Evolutionary conservation across 2,113 vertebrate species (phyloP), one percentile per base, ranked within the genome.

Genomic region (Hirundichthys speculiger): DNA sequence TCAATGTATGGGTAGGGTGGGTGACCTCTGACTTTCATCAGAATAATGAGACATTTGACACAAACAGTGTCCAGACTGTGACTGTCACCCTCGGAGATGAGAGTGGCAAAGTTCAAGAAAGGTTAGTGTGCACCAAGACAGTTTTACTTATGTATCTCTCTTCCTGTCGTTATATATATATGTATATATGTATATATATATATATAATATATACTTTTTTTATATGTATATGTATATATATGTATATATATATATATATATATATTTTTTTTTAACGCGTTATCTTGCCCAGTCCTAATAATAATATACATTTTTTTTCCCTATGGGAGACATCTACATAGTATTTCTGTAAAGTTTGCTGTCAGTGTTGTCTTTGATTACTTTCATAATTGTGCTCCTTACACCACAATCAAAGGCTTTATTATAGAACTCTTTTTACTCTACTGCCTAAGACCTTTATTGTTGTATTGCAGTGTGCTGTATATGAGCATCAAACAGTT

Each of bases 1-100:
- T 94, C 27, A 94, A 90, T 20, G 94, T 99, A 58, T 99, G 97
- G 97, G 95, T 97, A 3, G 97, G 96, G 62, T 99, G 97, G 97
- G 95, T 98, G 70, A 98, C 96, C 9, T 94, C 96, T 5, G 95
- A 95, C 72, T 99, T 98, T 75, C 94, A 96, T 69, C 94, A 94
- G 12, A 90, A 93, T 4, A 90, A 94, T 40, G 80, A 74, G 42
- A 92, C 77, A 57, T 98, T 98, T 79, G 94, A 98, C 75, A 75
- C 91, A 64, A 94, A 97, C 59, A 90, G 84, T 88, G 92, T 95
- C 68, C 93, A 91, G 47, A 96, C 94, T 0, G 97, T 98, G 42
- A 98, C 95, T 0, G 94, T 98, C 30, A 99, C 96, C 30, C 92
- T 98, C 0, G 97, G 97, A 81, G 96, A 99, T 9, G 95, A 98